Evolutionary conservation across 2,888 invertebrate species (phyloP), one percentile per base, ranked within the genome.

Genomic region (Myathropa florea): DNA sequence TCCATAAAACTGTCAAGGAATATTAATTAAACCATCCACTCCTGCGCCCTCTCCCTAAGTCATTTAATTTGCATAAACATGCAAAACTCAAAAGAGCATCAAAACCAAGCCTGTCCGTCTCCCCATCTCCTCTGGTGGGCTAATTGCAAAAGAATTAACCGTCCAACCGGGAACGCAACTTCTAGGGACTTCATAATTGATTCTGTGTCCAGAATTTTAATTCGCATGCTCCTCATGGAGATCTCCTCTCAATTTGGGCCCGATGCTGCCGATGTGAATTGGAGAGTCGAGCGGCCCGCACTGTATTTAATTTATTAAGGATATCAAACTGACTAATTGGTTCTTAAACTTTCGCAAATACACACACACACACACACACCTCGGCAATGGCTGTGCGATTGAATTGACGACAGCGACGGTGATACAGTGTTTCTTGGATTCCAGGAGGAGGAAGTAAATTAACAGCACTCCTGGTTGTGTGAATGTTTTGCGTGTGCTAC

Each of bases 141-240:
- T 72, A 70, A 81, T 82, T 82, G 82, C 61, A 53, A 30, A 67
- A 73, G 59, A 76, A 76, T 59, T 63, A 53, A 68, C 70, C 63
- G 70, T 70, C 23, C 64, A 59, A 39, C 55, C 46, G 60, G 77
- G 61, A 46, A 77, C 65, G 57, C 60, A 72, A 72, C 71, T 77
- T 77, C 57, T 61, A 28, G 72, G 46, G 36, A 65, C 55, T 78
- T 83, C 83, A 83, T 83, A 83, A 83, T 83, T 83, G 83, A 83
- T 78, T 78, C 72, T 67, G 72, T 83, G 83, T 78, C 78, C 78
- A 68, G 83, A 83, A 83, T 83, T 78, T 78, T 33, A 83, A 83
- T 77, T 83, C 67, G 39, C 73, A 46, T n/a, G n/a, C n/a, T n/a
- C n/a, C n/a, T n/a, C n/a, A n/a, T n/a, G n/a, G n/a, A n/a, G n/a